Conservation (phyloP, 2,888 invertebrate genomes). For the Rotaria magnacalcarata region DNA sequence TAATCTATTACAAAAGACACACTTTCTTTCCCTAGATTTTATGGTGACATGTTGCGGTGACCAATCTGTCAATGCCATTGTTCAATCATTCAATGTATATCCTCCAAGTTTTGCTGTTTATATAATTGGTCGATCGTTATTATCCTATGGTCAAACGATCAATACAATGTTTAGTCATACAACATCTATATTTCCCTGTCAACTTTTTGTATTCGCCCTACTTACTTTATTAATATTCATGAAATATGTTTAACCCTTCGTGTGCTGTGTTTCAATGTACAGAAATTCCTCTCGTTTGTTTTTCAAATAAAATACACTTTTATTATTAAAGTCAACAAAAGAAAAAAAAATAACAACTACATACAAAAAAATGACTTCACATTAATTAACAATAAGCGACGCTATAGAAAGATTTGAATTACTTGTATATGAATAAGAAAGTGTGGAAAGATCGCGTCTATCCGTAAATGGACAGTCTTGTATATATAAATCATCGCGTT, state of each 20-base stretch:
- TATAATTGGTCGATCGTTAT: neutral
- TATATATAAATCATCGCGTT: conserved; percentile 8
- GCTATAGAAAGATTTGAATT: neutral
- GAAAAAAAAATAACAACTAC: neutral
- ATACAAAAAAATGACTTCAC: neutral
- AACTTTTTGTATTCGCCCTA: neutral
- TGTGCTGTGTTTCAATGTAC: neutral
- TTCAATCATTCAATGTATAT: conserved; percentile 19
- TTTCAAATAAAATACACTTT: neutral
- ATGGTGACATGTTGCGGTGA: conserved; percentile 18
- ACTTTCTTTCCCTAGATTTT: neutral
- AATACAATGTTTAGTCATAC: neutral
- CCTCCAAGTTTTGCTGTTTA: conserved; percentile 27
- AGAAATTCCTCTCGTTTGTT: neutral
- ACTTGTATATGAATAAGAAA: neutral
- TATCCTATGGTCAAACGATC: neutral
- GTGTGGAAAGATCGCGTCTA: neutral
- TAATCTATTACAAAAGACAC: neutral
- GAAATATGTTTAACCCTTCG: neutral
- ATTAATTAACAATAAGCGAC: neutral
- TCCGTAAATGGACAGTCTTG: neutral
- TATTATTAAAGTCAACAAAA: neutral
- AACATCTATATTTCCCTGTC: neutral
- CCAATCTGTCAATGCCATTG: neutral
- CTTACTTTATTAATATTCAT: neutral